Evolutionary conservation across 30 jellyfish, hydroid and myxozoan genomes (phyloP).

Genomic region (Hydra vulgaris): DNA sequence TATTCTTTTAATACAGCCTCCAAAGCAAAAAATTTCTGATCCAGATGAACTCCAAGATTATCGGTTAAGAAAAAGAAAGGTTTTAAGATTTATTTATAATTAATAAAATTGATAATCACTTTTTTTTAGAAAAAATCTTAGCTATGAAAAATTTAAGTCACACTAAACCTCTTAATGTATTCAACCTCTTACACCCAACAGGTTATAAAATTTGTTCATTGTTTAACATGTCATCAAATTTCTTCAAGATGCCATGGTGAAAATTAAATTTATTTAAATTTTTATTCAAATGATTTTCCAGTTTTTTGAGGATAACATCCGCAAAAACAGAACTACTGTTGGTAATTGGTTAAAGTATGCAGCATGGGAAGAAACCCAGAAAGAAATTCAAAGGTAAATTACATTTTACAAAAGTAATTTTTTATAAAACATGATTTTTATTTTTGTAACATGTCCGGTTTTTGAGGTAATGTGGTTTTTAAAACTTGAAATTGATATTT

Average conservation of each 20-base stretch:
- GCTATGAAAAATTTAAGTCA: too few species aligned
- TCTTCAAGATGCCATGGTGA: too few species aligned
- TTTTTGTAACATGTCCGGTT: too few species aligned
- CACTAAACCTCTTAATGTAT: too few species aligned
- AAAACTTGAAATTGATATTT: not conserved
- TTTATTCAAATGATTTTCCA: not conserved
- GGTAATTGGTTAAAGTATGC: conserved; percentile 95
- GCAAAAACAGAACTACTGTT: conserved; percentile 65
- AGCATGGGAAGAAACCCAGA: conserved; percentile 92
- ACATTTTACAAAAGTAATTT: too few species aligned
- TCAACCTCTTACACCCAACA: too few species aligned
- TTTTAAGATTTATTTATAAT: not conserved
- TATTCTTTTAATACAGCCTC: conserved; percentile 49
- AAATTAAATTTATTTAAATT: not conserved
- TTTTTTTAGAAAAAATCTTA: too few species aligned
- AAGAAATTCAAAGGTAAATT: conserved; percentile 71
- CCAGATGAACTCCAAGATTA: conserved; percentile 81
- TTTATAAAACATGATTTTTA: too few species aligned
- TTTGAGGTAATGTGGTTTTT: too few species aligned
- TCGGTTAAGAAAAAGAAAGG: conserved; percentile 73
- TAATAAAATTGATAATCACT: too few species aligned
- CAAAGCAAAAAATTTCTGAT: conserved; percentile 85
- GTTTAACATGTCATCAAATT: too few species aligned
- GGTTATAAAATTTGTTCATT: too few species aligned
- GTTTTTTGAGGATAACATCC: conserved; percentile 81